Percentiles rank a stretch among this genome's conserved stretches.
Conservation (phyloP, 2,888 invertebrate genomes). For the Campopleginae sp. region DNA sequence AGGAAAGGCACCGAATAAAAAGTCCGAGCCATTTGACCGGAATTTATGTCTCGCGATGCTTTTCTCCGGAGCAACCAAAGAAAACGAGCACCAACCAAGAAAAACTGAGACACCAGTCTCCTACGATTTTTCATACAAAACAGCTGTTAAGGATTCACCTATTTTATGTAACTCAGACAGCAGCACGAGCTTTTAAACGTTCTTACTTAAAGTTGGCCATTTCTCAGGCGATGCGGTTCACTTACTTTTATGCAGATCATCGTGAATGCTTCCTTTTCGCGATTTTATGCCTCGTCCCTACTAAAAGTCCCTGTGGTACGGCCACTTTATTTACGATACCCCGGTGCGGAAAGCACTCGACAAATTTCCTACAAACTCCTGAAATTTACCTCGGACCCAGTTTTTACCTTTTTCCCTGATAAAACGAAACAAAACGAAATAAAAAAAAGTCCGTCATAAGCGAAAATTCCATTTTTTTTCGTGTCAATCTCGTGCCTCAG, state of each 20-base stretch:
- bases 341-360: background rate
- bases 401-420: background rate
- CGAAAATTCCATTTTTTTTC: too few species aligned
- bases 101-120: constrained; percentile 27
- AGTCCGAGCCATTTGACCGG: constrained; percentile 10
- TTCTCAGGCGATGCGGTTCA: background rate
- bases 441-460: background rate
- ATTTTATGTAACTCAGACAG: constrained; percentile 14
- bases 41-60: constrained; percentile 23
- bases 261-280: background rate
- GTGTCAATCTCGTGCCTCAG: background rate
- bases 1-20: constrained; percentile 36
- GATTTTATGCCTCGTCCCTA: background rate
- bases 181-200: constrained; percentile 12
- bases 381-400: background rate
- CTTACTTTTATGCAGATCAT: constrained; percentile 47
- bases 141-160: constrained; percentile 22
- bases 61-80: background rate
- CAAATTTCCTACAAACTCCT: background rate
- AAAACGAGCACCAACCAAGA: too few species aligned
- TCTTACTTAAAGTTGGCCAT: constrained; percentile 34
- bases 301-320: background rate
- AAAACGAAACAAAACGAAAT: background rate
- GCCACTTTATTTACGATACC: background rate
- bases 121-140: constrained; percentile 15